Evolutionary conservation across 2,113 vertebrate species (phyloP), one percentile per base, ranked within the genome.

Genomic region (Lagopus leucura): DNA sequence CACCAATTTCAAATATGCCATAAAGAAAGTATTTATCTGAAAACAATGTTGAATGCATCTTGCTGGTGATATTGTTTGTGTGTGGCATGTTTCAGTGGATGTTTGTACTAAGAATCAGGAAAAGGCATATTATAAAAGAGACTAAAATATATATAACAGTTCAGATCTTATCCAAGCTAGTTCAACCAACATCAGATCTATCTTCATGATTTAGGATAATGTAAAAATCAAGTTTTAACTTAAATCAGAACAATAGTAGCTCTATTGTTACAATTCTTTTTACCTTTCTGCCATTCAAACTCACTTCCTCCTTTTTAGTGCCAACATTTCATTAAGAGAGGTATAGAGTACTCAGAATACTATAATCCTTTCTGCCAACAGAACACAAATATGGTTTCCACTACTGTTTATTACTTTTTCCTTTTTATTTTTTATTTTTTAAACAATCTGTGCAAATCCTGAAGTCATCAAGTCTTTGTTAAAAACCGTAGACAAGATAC

Each of bases 351-450:
- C 70, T 77, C 48, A 66, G 60, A 91, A 78, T 95, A 96, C 72
- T 93, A 70, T 90, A 94, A 95, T 85, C 58, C 57, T 69, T 91
- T 82, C 87, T 97, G 92, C 85, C 90, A 91, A 87, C 30, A 92
- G 61, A 95, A 81, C 7, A 95, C 87, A 94, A 96, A 92, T 74
- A 81, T 54, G 45, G 32, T 93, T 97, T 94, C 80, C 42, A 95
- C 97, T 96, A 87, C 32, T 63, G 77, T 95, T 94, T 94, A 96
- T 96, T 96, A 79, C 55, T 95, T 89, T 91, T 91, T 42, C 22
- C 24, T 40, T 91, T 91, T 90, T 42, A 42, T 42, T 42, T 38
- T 34, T 87, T 90, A 90, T 91, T 95, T 93, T 82, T 85, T 8
- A 61, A 85, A 91, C 87, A 89, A 87, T 76, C 47, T 5, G 27